These are phyloP conservation scores for Smittia sp. DNA, from an alignment of 2,888 invertebrate genomes.

Conservation along the genomic window DNA sequence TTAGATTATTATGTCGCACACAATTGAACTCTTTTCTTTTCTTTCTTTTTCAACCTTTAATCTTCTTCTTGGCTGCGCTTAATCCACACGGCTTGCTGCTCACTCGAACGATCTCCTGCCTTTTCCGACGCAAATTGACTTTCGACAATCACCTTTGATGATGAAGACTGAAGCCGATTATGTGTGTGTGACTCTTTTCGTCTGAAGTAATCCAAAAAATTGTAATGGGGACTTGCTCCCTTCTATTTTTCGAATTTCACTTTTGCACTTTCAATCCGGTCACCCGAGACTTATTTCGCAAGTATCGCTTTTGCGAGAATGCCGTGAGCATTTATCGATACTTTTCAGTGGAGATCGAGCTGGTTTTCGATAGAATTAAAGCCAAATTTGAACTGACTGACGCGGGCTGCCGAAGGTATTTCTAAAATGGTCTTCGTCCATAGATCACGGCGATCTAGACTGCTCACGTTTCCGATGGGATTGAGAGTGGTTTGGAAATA, in stretches of 20 bases:
- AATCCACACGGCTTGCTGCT: slow-evolving; percentile 15
- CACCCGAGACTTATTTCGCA: neutral
- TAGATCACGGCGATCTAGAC: neutral
- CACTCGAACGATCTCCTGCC: neutral
- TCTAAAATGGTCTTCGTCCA: neutral
- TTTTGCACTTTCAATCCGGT: neutral
- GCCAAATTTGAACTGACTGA: neutral
- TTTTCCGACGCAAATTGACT: neutral
- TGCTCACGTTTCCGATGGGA: neutral
- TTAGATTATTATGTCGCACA: slow-evolving; percentile 33
- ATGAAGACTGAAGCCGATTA: neutral
- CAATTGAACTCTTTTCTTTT: slow-evolving; percentile 26
- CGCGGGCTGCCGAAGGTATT: neutral
- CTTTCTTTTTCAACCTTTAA: slow-evolving; percentile 24
- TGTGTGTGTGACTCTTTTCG: slow-evolving; percentile 1
- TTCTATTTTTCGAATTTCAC: slow-evolving; percentile 2
- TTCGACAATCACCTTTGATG: neutral
- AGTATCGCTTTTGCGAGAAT: neutral
- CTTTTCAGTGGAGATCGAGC: neutral
- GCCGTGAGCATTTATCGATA: neutral
- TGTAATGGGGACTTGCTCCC: neutral
- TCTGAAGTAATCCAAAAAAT: slow-evolving; percentile 2
- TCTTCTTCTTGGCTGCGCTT: neutral
- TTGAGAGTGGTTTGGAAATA: too few relatives aligned
- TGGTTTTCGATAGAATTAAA: neutral